Evolutionary conservation across 2,797 vertebrate genomes (phyloP), one percentile per base, ranked within the genome.

Genomic region (Morus bassanus): DNA sequence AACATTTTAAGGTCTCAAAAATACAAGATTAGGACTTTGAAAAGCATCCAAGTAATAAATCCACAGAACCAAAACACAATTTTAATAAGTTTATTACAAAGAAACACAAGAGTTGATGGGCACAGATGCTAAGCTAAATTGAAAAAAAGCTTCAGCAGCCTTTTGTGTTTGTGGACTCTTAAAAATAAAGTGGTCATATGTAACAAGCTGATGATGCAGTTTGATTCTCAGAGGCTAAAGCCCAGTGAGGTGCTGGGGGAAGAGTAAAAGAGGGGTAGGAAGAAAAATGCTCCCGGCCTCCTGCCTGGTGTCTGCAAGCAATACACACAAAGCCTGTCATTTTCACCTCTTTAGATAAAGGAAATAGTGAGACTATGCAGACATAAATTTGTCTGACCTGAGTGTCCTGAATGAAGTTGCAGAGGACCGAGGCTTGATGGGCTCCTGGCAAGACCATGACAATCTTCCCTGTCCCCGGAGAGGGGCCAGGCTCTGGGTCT

Each of bases 21-120:
- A 88, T 81, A 9, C 50, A 83, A 91, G 87, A 89, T 92, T 81
- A 96, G 37, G 92, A 80, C 73, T 85, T 95, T 91, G 92, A 89
- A 88, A 96, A 88, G 5, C 69, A 89, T 92, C 91, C 94, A 97
- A 96, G 73, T 56, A 89, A 94, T 95, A 94, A 93, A 96, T 91
- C 73, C 35, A 45, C 17, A 75, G 69, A 89, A 84, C 24, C 10
- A 85, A 93, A 93, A 8, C 59, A 75, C 23, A 85, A 27, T 92
- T 95, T 76, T 75, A 93, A 73, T 91, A 91, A 80, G 37, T 82
- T 89, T 80, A 92, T 91, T 65, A 61, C 61, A 59, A 80, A 88
- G 88, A 85, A 96, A 81, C 56, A 65, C 53, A 54, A 83, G 43
- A 92, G 79, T 65, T 73, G 79, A 80, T 89, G 65, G 39, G 35